These are phyloP conservation scores for Protobothrops flavoviridis DNA, from an alignment of 2,113 vertebrate species.

Conservation along the genomic window DNA sequence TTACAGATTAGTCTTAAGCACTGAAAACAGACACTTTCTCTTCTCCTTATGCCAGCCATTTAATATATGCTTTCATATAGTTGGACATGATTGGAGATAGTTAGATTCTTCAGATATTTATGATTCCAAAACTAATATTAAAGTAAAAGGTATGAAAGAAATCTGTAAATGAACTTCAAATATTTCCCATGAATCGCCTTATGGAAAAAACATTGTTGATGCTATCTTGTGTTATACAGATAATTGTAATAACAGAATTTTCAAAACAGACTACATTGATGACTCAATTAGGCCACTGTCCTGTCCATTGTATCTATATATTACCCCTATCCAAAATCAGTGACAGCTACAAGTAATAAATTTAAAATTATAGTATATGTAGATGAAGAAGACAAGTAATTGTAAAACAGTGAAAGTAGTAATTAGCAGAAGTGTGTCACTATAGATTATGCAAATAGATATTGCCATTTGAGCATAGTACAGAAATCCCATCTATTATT, in stretches of 20 bases:
- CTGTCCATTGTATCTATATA: not conserved
- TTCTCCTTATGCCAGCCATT: slow-evolving; percentile 32
- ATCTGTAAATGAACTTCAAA: slow-evolving; percentile 43
- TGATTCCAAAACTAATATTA: slow-evolving; percentile 36
- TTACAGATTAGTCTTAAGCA: slow-evolving; percentile 23
- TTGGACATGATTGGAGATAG: slow-evolving; percentile 36
- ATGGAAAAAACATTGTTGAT: slow-evolving; percentile 2
- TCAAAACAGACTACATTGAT: not conserved
- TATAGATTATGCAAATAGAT: not conserved
- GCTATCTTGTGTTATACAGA: not conserved
- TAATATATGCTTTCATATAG: slow-evolving; percentile 34
- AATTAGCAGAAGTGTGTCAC: not conserved
- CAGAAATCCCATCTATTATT: not conserved
- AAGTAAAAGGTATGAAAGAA: not conserved
- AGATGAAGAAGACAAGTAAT: not conserved
- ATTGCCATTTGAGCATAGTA: not conserved
- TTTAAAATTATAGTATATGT: not conserved
- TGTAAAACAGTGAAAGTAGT: not conserved
- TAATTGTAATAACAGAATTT: not conserved
- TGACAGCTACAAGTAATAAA: not conserved
- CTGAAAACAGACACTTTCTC: not conserved
- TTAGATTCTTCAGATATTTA: slow-evolving; percentile 43
- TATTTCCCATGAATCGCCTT: slow-evolving; percentile 22
- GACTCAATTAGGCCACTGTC: not conserved
- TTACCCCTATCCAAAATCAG: not conserved